Evolutionary conservation across 1,140 invertebrate genomes (phyloP).

Genomic region (Archegozetes longisetosus): DNA sequence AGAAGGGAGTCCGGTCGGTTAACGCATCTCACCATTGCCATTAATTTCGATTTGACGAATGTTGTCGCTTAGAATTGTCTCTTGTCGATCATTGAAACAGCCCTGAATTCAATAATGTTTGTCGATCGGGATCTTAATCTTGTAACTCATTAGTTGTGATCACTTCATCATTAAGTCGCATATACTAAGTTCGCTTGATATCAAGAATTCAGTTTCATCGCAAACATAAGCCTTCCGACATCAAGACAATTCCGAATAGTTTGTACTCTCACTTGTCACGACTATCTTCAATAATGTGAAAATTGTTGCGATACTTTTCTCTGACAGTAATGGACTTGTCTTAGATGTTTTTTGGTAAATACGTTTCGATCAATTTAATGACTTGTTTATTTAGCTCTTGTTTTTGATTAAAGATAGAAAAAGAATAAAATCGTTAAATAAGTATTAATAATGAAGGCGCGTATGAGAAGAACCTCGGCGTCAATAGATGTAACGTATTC

Average conservation of each 20-base stretch:
- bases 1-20: not conserved
- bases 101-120: constrained; percentile 18
- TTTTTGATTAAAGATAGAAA: constrained; percentile 2
- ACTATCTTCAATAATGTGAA: no score
- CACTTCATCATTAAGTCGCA: no score
- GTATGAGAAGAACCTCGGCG: constrained; percentile 5
- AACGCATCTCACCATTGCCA: not conserved
- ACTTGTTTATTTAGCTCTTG: not conserved
- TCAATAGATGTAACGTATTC: constrained; percentile 12
- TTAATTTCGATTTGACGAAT: constrained; percentile 2
- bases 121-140: constrained; percentile 16
- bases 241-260: no score
- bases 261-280: no score
- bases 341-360: no score
- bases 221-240: no score
- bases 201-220: no score
- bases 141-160: no score
- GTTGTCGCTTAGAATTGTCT: constrained; percentile 20
- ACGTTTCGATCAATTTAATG: not conserved
- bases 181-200: no score
- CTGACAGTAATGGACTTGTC: no score
- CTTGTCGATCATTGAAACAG: constrained; percentile 21
- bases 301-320: no score
- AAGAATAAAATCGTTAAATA: not conserved
- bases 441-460: constrained; percentile 8